A percentile compares a stretch with the other conserved stretches of the same genome.
These are phyloP conservation scores for Trachelus tabidus DNA, from an alignment of 2,888 invertebrate genomes.

Conservation along the genomic window DNA sequence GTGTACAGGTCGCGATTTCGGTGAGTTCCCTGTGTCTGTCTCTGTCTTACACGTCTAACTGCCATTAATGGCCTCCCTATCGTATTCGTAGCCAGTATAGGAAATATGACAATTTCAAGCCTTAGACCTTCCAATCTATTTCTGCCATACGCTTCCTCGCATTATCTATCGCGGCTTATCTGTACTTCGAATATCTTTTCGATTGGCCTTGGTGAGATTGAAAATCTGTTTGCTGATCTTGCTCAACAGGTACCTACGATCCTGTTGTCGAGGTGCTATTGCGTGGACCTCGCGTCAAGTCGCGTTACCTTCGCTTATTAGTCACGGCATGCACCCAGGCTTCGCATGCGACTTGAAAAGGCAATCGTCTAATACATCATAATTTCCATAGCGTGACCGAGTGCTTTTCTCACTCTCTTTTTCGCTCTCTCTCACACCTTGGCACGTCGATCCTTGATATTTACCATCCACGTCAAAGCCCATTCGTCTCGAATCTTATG, in stretches of 20 bases:
- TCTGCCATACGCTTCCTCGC: not conserved
- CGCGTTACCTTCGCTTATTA: conserved; percentile 44
- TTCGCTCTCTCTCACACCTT: not conserved
- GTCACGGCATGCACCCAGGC: conserved; percentile 48
- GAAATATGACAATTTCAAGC: not conserved
- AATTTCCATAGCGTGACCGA: conserved; percentile 59
- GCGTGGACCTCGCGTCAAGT: conserved; percentile 5
- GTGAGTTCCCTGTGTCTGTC: not conserved
- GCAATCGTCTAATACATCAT: conserved; percentile 59
- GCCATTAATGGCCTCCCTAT: not conserved
- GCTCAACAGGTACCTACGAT: conserved; percentile 3
- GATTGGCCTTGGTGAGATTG: not conserved
- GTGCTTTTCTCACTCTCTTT: not conserved
- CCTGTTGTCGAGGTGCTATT: not conserved
- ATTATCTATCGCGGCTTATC: not conserved
- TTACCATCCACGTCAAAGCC: not conserved
- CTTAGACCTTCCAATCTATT: not conserved
- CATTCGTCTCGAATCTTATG: not conserved
- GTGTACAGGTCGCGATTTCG: not conserved
- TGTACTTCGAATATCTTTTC: not conserved
- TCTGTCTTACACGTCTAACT: not conserved
- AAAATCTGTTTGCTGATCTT: not conserved
- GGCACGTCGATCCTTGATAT: not conserved
- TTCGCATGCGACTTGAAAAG: conserved; percentile 48
- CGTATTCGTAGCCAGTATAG: not conserved